Percentiles rank a stretch among this genome's conserved stretches.
Evolutionary conservation across 2,888 invertebrate genomes (phyloP).

Genomic region (Stenichneumon culpator): DNA sequence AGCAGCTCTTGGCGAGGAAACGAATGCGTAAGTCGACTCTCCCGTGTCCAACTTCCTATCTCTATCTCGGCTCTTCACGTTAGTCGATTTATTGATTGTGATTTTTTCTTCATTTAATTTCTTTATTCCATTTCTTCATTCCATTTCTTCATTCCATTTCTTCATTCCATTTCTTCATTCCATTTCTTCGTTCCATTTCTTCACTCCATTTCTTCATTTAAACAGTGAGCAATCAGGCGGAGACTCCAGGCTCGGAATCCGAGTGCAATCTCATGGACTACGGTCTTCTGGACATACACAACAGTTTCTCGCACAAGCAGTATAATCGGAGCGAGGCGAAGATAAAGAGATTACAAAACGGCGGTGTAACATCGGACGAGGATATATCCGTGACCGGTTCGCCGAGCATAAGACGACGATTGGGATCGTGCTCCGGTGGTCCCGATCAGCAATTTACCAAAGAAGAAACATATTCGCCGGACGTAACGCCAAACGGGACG

Average conservation of each 20-base stretch:
- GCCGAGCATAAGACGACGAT: constrained; percentile 89
- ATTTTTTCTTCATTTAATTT: neutral
- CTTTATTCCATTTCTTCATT: constrained; percentile 1
- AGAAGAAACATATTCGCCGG: constrained; percentile 88
- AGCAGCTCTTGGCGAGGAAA: constrained; percentile 88
- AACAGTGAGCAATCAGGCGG: constrained; percentile 89
- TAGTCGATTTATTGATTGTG: neutral
- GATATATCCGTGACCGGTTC: constrained; percentile 88
- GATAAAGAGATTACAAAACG: constrained; percentile 85
- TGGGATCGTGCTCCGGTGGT: constrained; percentile 87
- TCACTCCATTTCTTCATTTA: constrained; percentile 13
- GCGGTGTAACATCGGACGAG: constrained; percentile 88
- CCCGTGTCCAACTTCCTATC: too few species aligned
- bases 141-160: constrained; percentile 18
- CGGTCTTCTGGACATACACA: constrained; percentile 91
- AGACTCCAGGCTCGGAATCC: constrained; percentile 90
- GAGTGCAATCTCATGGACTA: constrained; percentile 92
- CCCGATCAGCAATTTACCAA: constrained; percentile 83
- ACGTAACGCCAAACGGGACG: constrained; percentile 96
- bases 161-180: constrained; percentile 11
- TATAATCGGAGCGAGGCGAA: constrained; percentile 83
- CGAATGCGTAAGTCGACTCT: constrained; percentile 86
- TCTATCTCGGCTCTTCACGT: neutral
- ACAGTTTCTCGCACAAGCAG: constrained; percentile 87
- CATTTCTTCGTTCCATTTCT: constrained; percentile 2